phyloP scores from a whole-genome alignment of 2,797 vertebrate species.

The Hephaestus fuliginosus region DNA sequence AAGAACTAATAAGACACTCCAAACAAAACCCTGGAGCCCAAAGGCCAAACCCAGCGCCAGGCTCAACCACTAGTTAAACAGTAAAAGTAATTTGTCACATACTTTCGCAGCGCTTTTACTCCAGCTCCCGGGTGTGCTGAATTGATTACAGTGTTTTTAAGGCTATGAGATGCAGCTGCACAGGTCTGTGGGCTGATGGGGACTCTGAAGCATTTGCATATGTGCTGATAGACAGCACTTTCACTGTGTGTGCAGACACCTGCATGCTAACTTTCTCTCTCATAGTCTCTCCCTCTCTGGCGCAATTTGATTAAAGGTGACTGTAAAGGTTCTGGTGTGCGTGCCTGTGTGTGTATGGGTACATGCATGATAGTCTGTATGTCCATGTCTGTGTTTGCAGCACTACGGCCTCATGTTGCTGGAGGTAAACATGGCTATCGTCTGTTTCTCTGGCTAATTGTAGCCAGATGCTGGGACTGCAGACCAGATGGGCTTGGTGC shows the following conservation, averaged over 20 bases:
- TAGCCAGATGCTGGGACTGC: slow-evolving; percentile 79
- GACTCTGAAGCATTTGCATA: slow-evolving; percentile 32
- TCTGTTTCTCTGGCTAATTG: slow-evolving; percentile 82
- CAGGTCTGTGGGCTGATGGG: slow-evolving; percentile 24
- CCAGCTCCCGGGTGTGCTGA: slow-evolving; percentile 38
- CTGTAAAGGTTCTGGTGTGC: slow-evolving; percentile 17
- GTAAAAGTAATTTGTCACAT: slow-evolving; percentile 73
- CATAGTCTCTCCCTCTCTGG: not conserved
- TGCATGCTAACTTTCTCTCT: slow-evolving; percentile 5
- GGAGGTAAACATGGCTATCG: slow-evolving; percentile 76
- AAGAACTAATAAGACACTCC: slow-evolving; percentile 66
- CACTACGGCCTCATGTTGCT: slow-evolving; percentile 71
- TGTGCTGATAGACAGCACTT: slow-evolving; percentile 23
- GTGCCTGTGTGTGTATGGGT: slow-evolving; percentile 2
- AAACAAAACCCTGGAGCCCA: slow-evolving; percentile 59
- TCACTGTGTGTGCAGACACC: not conserved
- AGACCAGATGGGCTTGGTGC: slow-evolving; percentile 80
- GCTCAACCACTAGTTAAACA: slow-evolving; percentile 49
- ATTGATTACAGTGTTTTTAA: slow-evolving; percentile 54
- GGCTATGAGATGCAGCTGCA: slow-evolving; percentile 44
- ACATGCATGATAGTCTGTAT: slow-evolving; percentile 30
- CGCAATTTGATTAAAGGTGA: slow-evolving; percentile 12
- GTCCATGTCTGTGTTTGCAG: slow-evolving; percentile 55
- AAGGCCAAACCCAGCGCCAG: slow-evolving; percentile 45
- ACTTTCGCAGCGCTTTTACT: slow-evolving; percentile 52